phyloP scores from a whole-genome alignment of 92 coral and sea anemone genomes.

The Parazoanthus swiftii region DNA sequence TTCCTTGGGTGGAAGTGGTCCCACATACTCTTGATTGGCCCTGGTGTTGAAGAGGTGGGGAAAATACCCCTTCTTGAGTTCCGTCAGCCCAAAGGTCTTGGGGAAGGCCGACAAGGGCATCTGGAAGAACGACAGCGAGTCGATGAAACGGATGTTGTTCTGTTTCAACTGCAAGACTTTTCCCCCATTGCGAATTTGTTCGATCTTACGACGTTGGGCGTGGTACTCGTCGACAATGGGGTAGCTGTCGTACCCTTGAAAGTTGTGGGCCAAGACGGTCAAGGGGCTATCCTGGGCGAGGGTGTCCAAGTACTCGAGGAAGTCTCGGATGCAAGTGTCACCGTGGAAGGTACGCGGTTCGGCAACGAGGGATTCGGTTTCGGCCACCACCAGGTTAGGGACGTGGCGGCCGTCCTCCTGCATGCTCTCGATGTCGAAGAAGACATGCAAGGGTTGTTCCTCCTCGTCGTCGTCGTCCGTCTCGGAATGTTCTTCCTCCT shows the following conservation, averaged over 20 bases:
- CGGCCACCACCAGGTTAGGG: conserved; percentile 18
- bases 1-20: conserved; percentile 21
- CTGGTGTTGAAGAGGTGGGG: too few species aligned
- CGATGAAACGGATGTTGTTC: background rate
- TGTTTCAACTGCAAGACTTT: conserved; percentile 32
- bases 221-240: conserved; percentile 33
- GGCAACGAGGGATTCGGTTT: background rate
- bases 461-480: conserved; percentile 28
- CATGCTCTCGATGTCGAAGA: background rate
- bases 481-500: conserved; percentile 16
- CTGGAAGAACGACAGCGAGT: too few species aligned
- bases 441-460: conserved; percentile 32
- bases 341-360: conserved; percentile 28
- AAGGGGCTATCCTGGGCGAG: conserved; percentile 35
- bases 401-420: conserved; percentile 37
- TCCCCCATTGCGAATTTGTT: conserved; percentile 19
- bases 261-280: conserved; percentile 39
- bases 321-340: conserved; percentile 24
- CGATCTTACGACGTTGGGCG: conserved; percentile 5
- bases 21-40: too few species aligned
- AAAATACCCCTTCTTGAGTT: too few species aligned
- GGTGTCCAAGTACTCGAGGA: conserved; percentile 32
- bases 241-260: background rate
- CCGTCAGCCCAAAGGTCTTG: too few species aligned
- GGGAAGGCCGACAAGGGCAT: too few species aligned